These are phyloP conservation scores for Dasyprocta punctata DNA, from an alignment of 2,113 vertebrate species.

Conservation along the genomic window DNA sequence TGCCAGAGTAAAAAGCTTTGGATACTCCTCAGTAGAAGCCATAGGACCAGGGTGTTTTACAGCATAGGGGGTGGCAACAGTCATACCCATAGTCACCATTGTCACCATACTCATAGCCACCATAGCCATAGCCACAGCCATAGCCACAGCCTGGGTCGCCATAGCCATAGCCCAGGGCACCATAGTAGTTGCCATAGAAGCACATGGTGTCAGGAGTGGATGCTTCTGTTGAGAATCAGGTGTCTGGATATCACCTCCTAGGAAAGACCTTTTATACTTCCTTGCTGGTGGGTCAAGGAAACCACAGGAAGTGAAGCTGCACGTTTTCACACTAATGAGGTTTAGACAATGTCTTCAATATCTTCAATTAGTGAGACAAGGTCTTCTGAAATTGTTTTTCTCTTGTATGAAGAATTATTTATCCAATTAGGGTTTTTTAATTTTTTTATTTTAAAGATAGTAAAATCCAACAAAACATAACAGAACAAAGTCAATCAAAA, in stretches of 20 bases:
- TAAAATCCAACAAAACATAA: too few species aligned
- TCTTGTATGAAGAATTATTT: not conserved
- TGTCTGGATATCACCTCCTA: not conserved
- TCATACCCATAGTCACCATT: not conserved
- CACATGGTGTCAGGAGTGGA: not conserved
- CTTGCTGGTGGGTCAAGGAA: not conserved
- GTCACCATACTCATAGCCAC: not conserved
- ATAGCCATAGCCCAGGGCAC: not conserved
- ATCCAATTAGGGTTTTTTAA: too few species aligned
- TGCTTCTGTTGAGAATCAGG: not conserved
- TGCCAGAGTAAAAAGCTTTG: rapidly evolving
- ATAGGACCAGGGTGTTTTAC: conserved; percentile 17
- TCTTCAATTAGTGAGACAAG: not conserved
- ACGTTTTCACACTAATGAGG: not conserved
- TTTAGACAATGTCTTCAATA: not conserved
- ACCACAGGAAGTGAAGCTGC: not conserved
- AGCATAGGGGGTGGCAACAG: not conserved
- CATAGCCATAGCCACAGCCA: not conserved
- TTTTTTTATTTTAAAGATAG: too few species aligned
- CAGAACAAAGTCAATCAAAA: too few species aligned
- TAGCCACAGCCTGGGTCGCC: not conserved
- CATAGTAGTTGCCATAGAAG: not conserved
- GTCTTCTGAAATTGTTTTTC: not conserved
- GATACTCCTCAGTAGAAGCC: not conserved
- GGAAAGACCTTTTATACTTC: not conserved